phyloP scores from a whole-genome alignment of 2,113 vertebrate genomes.

The Alces alces region DNA sequence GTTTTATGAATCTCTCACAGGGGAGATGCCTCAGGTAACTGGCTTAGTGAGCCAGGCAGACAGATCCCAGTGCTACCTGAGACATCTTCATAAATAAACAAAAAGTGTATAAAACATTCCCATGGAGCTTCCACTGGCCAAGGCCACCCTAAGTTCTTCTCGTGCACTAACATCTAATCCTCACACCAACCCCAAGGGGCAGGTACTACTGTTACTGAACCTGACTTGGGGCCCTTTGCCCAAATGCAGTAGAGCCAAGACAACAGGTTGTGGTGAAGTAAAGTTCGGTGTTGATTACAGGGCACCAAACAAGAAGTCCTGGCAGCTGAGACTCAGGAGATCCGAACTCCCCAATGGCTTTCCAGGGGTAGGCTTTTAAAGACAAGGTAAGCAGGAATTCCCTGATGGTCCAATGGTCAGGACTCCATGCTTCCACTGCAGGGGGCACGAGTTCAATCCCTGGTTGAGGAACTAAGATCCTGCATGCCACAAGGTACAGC shows the following conservation, averaged over 20 bases:
- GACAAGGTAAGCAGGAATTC: not conserved
- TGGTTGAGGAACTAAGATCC: not conserved
- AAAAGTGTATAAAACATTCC: not conserved
- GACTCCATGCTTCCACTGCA: not conserved
- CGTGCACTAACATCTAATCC: not conserved
- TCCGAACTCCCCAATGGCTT: not conserved
- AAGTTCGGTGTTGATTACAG: not conserved
- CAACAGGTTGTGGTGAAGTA: not conserved
- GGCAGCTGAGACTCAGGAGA: not conserved
- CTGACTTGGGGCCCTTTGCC: not conserved
- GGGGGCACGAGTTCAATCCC: not conserved
- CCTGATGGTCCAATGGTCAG: not conserved
- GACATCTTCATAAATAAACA: not conserved
- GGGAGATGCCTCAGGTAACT: not conserved
- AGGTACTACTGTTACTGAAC: not conserved
- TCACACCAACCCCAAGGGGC: not conserved
- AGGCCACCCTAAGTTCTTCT: not conserved
- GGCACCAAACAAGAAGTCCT: not conserved
- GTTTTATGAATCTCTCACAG: not conserved
- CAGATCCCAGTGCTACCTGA: not conserved
- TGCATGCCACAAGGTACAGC: not conserved
- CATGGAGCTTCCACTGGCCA: fast-evolving
- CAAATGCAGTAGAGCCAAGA: not conserved
- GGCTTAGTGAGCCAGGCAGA: not conserved
- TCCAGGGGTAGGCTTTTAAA: not conserved